Evolutionary conservation across 2,797 vertebrate species (phyloP), one percentile per base, ranked within the genome.

Genomic region (Typhlichthys eigenmanni): DNA sequence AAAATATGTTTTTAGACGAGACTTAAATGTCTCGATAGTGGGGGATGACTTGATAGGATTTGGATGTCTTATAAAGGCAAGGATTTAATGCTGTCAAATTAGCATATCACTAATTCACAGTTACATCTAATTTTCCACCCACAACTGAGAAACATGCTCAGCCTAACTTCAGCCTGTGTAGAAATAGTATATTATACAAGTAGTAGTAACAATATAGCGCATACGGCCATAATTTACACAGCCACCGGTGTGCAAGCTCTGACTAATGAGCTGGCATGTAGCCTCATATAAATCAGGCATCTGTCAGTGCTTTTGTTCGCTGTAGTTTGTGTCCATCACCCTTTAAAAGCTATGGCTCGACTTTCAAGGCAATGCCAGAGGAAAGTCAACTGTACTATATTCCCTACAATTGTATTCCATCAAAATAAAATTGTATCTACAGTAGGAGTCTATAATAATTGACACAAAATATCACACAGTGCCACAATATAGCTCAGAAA

Each of bases 261-360:
- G 52, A 61, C 50, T 38, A 17, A 17, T 8, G 60, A 24, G 10
- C 0, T 56, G 45, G 17, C 3, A 7, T 51, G 10, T 48, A 54
- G 13, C 60, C 19, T 52, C 12, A 14, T 43, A 47, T 47, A 55
- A 58, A 56, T 66, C 38, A 13, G 66, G 16, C 24, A 7, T 62
- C n/a, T 60, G 59, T 11, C 47, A 0, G 12, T 55, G 2, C 29
- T 3, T 55, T 65, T 29, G n/a, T 58, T 72, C 47, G 53, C 47
- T 13, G 13, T 14, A 58, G 17, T 58, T 9, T 45, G 16, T 58
- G 55, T 58, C 55, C 38, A 46, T 58, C 55, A 58, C 11, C 34
- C 11, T 52, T 16, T 52, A 43, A 60, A 32, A 43, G 38, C 38
- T 43, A 43, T 43, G 8, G 38, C 38, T 8, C 8, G 9, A 43